phyloP scores from a whole-genome alignment of 2,113 vertebrate species.

The Oryzias woworae region DNA sequence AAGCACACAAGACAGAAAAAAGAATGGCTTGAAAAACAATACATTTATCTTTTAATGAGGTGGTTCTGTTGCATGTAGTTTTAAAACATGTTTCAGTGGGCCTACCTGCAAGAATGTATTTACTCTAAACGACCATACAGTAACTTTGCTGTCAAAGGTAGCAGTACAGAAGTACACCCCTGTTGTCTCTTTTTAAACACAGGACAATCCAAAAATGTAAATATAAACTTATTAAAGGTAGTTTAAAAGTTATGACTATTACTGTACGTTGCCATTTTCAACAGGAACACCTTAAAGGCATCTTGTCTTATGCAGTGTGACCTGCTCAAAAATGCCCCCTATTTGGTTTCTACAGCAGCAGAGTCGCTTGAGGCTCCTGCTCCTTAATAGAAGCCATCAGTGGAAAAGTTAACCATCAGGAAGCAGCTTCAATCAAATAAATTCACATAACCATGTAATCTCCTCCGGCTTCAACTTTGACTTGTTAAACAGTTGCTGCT shows the following conservation, averaged over 20 bases:
- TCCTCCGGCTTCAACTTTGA: constrained; percentile 26
- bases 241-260: constrained; percentile 1
- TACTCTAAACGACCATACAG: background rate
- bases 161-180: constrained; percentile 8
- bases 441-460: background rate
- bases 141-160: background rate
- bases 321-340: constrained; percentile 35
- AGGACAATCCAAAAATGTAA: constrained; percentile 3
- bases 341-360: constrained; percentile 23
- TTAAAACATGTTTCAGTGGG: too few species aligned
- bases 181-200: background rate
- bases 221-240: constrained; percentile 5
- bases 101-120: background rate
- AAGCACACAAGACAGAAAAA: constrained; percentile 1
- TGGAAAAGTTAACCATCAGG: constrained; percentile 36
- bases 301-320: constrained; percentile 3
- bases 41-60: background rate
- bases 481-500: constrained; percentile 18
- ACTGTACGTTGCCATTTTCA: constrained; percentile 3
- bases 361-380: constrained; percentile 34
- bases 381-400: constrained; percentile 26
- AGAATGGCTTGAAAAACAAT: background rate
- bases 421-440: constrained; percentile 9
- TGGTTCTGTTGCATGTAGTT: too few species aligned
- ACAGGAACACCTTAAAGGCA: constrained; percentile 17